phyloP scores from a whole-genome alignment of 2,797 vertebrate species.

The Oreonectes daqikongensis region DNA sequence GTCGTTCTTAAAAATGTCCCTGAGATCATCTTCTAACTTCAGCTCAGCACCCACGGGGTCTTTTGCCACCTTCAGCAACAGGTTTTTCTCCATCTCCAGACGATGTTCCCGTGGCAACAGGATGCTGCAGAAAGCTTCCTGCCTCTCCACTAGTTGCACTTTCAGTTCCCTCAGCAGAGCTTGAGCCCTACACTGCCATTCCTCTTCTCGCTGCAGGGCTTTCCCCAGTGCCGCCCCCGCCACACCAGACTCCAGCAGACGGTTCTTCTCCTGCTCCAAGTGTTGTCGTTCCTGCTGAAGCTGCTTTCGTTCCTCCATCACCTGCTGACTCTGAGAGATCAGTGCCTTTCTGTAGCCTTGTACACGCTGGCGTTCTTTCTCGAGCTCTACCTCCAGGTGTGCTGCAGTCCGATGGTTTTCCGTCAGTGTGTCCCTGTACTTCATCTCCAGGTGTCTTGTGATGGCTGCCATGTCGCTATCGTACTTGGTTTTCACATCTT shows the following conservation, averaged over 20 bases:
- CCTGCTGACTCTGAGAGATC: slow-evolving; percentile 85
- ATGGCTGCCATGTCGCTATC: slow-evolving; percentile 74
- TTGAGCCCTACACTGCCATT: slow-evolving; percentile 80
- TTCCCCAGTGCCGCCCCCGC: slow-evolving; percentile 73
- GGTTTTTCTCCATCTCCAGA: slow-evolving; percentile 86
- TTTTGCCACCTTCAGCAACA: slow-evolving; percentile 82
- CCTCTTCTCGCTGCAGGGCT: slow-evolving; percentile 79
- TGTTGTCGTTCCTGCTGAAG: slow-evolving; percentile 82
- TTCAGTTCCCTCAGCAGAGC: slow-evolving; percentile 83
- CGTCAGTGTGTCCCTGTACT: slow-evolving; percentile 83
- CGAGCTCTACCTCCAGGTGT: slow-evolving; percentile 87
- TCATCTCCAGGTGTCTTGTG: slow-evolving; percentile 83
- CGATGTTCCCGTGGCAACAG: slow-evolving; percentile 78
- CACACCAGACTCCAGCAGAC: slow-evolving; percentile 73
- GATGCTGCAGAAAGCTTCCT: slow-evolving; percentile 88
- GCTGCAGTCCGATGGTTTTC: slow-evolving; percentile 83
- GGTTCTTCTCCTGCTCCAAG: slow-evolving; percentile 81
- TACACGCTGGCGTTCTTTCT: slow-evolving; percentile 89
- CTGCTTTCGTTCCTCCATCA: slow-evolving; percentile 85
- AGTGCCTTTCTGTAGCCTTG: slow-evolving; percentile 87
- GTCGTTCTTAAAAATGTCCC: slow-evolving; percentile 92
- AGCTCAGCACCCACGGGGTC: slow-evolving; percentile 79
- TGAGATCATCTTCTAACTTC: slow-evolving; percentile 82
- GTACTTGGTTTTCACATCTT: slow-evolving; percentile 79
- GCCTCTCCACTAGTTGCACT: slow-evolving; percentile 84